phyloP scores from a whole-genome alignment of 2,113 vertebrate genomes.

The Emydocephalus ijimae region DNA sequence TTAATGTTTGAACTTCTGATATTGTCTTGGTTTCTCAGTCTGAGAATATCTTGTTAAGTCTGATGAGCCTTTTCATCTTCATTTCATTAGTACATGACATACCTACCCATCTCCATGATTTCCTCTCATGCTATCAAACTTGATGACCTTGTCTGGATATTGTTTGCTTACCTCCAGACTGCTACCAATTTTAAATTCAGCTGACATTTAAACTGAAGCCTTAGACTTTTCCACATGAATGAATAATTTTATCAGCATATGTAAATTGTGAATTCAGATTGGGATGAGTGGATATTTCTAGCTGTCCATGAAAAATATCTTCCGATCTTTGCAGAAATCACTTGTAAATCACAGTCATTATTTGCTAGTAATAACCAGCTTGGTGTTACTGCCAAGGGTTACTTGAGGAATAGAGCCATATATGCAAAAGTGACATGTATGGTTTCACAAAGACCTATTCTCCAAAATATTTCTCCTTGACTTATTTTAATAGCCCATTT shows the following conservation, averaged over 20 bases:
- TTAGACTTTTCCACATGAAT: background rate
- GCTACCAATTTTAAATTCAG: background rate
- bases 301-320: conserved; percentile 17
- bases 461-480: background rate
- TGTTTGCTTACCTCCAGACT: background rate
- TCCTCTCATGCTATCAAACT: background rate
- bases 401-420: fast-evolving
- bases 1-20: background rate
- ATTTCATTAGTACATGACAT: background rate
- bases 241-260: background rate
- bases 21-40: background rate
- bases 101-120: background rate
- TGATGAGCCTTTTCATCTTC: background rate
- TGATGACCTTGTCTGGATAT: background rate
- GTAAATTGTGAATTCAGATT: background rate
- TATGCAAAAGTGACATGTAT: conserved; percentile 5
- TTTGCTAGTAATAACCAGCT: conserved; percentile 57
- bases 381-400: conserved; percentile 22
- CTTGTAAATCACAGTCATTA: conserved; percentile 51
- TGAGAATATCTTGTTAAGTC: background rate
- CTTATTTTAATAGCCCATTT: background rate
- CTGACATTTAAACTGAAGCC: conserved; percentile 4
- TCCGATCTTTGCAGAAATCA: conserved; percentile 49
- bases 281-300: background rate
- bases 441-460: conserved; percentile 1